Evolutionary conservation across 2,888 invertebrate genomes (phyloP).

Genomic region (Augochlorella aurata): DNA sequence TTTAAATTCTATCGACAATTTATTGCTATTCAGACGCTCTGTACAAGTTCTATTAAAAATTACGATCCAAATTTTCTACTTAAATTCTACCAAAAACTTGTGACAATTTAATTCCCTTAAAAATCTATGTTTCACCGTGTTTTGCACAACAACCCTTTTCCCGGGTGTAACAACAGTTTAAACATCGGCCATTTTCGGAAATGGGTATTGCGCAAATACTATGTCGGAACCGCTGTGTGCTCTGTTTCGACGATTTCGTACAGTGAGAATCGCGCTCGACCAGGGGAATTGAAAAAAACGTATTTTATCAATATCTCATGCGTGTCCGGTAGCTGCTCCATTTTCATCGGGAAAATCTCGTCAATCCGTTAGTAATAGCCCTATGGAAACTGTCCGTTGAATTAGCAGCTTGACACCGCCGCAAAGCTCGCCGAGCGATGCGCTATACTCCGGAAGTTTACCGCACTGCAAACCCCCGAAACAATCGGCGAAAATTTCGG

Average conservation of each 20-base stretch:
- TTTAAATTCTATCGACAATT: no score
- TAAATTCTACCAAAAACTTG: no score
- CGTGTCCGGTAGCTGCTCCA: neutral
- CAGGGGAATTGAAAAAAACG: neutral
- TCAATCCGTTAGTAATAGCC: neutral
- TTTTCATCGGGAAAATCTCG: constrained; percentile 5
- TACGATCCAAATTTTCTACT: no score
- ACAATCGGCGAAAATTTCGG: neutral
- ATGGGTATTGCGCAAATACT: no score
- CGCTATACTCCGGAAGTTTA: neutral
- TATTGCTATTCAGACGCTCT: no score
- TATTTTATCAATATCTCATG: neutral
- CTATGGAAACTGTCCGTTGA: constrained; percentile 5
- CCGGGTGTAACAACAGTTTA: no score
- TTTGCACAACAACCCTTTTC: no score
- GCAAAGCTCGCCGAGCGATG: neutral
- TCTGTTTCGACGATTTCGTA: neutral
- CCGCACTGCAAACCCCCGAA: neutral
- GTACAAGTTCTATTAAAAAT: no score
- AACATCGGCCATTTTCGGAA: no score
- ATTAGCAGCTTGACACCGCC: constrained; percentile 5
- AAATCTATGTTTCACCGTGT: no score
- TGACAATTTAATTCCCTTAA: no score
- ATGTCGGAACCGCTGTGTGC: no score
- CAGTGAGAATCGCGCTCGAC: neutral